Base-by-base conservation (phyloP, 2,113 vertebrate species). In the Melanostigma gelatinosum region DNA sequence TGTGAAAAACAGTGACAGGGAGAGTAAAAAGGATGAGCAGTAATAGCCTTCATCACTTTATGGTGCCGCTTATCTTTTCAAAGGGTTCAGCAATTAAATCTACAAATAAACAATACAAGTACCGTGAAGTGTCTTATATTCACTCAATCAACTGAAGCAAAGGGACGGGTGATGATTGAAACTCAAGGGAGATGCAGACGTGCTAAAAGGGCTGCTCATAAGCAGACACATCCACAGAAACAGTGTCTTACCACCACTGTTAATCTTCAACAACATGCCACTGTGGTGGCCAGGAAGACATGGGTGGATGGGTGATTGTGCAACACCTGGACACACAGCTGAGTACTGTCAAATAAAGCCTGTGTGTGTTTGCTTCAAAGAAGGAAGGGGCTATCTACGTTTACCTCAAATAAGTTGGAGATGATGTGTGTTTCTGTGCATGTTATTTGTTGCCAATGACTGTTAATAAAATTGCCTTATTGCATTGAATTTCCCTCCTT, bases 261-360 rank as follows among this genome's bases (percentile, higher is more conserved):
- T 50, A 46, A 81, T 75, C 48, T 11, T 27, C 36, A 61, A 66
- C 64, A 72, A 13, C 48, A 42, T 72, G 75, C 65, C 22, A 65
- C 34, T 61, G 24, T 7, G 72, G 58, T 69, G 63, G 61, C 29
- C 58, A 65, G 61, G 36, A 40, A 36, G 34, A 40, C 36, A 52
- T 6, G 44, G 52, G 61, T 72, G 29, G 22, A 66, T 27, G 54
- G 34, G 29, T 48, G 38, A 63, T 55, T 54, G 16, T 65, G 40
- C 40, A 80, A 80, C 72, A 86, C 62, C 74, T 77, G 76, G 54
- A 82, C 69, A 75, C 8, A 62, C 65, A 80, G 79, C 71, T 87
- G 46, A 75, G 69, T 60, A 52, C 16, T 6, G 75, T 63, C 2
- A 27, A 75, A 79, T 57, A 55, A 27, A 48, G 20, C 27, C 36